phyloP scores from a whole-genome alignment of 2,797 vertebrate species.

The Diplodus puntazzo region DNA sequence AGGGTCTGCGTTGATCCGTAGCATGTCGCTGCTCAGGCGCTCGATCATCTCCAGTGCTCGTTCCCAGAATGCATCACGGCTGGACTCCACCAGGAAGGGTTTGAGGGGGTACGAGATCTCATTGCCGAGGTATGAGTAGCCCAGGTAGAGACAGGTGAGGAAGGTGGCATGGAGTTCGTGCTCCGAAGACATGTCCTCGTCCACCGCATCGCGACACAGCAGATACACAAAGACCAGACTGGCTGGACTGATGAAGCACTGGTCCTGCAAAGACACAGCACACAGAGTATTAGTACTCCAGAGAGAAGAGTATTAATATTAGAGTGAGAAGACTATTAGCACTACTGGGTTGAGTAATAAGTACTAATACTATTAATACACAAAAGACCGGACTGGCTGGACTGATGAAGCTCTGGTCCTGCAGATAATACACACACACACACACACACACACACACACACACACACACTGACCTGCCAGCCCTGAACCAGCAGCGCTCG shows the following conservation, averaged over 20 bases:
- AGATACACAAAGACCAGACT: constrained; percentile 95
- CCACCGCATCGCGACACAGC: constrained; percentile 92
- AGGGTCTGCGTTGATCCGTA: constrained; percentile 92
- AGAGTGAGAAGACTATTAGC: too few species aligned
- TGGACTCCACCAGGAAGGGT: constrained; percentile 93
- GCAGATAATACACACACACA: not conserved
- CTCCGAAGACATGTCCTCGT: constrained; percentile 89
- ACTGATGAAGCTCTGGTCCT: constrained; percentile 94
- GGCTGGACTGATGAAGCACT: constrained; percentile 94
- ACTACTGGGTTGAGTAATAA: not conserved
- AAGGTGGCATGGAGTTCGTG: constrained; percentile 92
- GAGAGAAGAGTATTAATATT: not conserved
- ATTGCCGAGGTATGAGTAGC: constrained; percentile 94
- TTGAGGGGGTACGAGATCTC: constrained; percentile 95
- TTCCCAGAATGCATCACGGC: constrained; percentile 95
- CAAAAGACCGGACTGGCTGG: constrained; percentile 93
- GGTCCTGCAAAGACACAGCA: constrained; percentile 76
- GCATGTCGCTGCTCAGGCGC: constrained; percentile 91
- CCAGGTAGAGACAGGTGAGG: constrained; percentile 92
- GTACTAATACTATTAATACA: constrained; percentile 74
- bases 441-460: too few species aligned
- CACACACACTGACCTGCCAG: constrained; percentile 83
- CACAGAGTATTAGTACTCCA: not conserved
- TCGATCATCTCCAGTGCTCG: constrained; percentile 91
- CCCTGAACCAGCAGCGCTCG: constrained; percentile 93